Percentiles rank a stretch among this genome's conserved stretches.
Evolutionary conservation across 2,888 invertebrate species (phyloP).

Genomic region (Oligia strigilis): DNA sequence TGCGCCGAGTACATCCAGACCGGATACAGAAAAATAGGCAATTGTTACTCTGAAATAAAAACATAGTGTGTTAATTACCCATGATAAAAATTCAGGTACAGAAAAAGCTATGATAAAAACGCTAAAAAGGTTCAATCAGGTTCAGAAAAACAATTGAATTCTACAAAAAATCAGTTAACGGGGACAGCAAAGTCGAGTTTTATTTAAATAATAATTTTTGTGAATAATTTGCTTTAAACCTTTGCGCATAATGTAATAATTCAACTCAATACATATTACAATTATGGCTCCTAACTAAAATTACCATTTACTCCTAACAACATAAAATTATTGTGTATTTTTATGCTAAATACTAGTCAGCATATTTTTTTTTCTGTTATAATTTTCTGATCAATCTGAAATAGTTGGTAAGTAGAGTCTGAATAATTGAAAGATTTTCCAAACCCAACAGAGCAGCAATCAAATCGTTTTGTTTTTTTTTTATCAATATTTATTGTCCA

Average conservation of each 20-base stretch:
- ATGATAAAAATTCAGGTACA: conserved; percentile 20
- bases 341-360: background rate
- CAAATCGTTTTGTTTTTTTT: background rate
- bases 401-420: background rate
- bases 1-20: conserved; percentile 96
- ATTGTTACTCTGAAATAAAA: conserved; percentile 92
- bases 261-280: background rate
- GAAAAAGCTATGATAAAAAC: conserved; percentile 3
- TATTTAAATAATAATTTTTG: too few relatives aligned
- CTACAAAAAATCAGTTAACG: background rate
- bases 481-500: background rate
- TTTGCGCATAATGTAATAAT: background rate
- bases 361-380: too few relatives aligned
- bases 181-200: background rate
- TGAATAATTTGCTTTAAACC: background rate
- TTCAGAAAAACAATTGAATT: background rate
- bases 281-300: background rate
- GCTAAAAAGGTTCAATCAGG: too few relatives aligned
- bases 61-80: conserved; percentile 16
- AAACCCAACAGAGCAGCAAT: background rate
- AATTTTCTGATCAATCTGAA: background rate
- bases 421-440: background rate
- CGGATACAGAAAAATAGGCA: conserved; percentile 97
- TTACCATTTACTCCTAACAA: background rate
- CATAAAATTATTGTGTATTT: background rate